Base-by-base conservation (phyloP, 2,113 vertebrate species). In the Glaucidium brasilianum region DNA sequence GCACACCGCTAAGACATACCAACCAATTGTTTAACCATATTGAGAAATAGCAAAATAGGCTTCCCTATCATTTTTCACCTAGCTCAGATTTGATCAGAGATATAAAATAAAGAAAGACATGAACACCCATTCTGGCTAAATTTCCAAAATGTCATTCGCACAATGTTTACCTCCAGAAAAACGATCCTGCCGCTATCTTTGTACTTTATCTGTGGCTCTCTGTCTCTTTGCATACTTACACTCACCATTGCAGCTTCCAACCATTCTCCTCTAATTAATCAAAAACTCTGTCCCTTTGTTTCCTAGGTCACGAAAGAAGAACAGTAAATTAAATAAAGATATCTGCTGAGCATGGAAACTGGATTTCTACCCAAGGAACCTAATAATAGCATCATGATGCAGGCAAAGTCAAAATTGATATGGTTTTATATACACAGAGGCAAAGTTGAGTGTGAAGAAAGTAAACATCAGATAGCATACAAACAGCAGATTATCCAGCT, bases 261-360 rank as follows among this genome's bases (percentile, higher is more conserved):
- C 74, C 74, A 76, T 94, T 96, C 92, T 79, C 87, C 41, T 88
- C 77, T 74, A 96, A 96, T 95, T 96, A 91, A 90, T 96, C 84
- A 97, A 92, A 92, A 81, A 39, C 41, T 34, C 52, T 2, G 6
- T 89, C 84, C 73, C 90, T 93, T 85, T 78, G 80, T 94, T 94
- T 96, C 95, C 92, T 94, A 92, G 94, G 81, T 92, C 93, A 95
- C 30, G 2, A 74, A 94, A 64, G 81, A 89, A 91, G 94, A 91
- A 94, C 64, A 89, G 78, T 86, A 96, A 92, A 96, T 96, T 92
- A 92, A 94, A 97, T 79, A 86, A 95, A 95, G 91, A 59, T 77
- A 95, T 49, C n/a, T 5, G 72, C 81, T 72, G 32, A 37, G 52
- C n/a, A 12, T 82, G 47, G 68, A 69, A 86, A 62, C 84, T 92